A percentile compares a stretch with the other conserved stretches of the same genome.
These are phyloP conservation scores for Panagrolaimus sp. DNA, from an alignment of 1,140 invertebrate species.

Conservation along the genomic window DNA sequence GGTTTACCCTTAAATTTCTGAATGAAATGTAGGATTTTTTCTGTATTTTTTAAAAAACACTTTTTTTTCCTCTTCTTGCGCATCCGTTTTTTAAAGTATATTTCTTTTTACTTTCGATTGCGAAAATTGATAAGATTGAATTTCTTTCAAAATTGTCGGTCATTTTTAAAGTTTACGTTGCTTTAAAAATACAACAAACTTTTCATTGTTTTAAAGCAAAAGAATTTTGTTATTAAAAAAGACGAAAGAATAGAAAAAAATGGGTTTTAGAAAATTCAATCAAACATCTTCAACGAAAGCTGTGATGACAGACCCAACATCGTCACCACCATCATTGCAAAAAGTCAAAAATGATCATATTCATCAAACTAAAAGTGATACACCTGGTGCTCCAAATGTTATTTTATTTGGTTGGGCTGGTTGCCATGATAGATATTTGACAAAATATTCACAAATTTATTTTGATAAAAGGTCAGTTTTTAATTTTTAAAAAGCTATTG, in stretches of 20 bases:
- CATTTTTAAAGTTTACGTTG: background rate
- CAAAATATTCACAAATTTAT: slow-evolving; percentile 73
- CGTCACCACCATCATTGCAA: background rate
- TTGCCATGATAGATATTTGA: slow-evolving; percentile 70
- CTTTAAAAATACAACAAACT: no score
- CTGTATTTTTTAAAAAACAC: background rate
- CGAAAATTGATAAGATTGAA: background rate
- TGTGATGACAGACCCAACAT: no score
- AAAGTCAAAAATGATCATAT: background rate
- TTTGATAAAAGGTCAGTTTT: slow-evolving; percentile 59
- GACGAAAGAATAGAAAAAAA: no score
- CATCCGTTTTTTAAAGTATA: background rate
- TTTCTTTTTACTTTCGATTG: background rate
- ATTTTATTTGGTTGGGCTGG: slow-evolving; percentile 73
- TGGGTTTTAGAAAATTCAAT: background rate
- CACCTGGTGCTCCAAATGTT: slow-evolving; percentile 63
- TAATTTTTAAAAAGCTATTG: background rate
- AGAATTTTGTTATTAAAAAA: no score
- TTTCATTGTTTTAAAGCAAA: no score
- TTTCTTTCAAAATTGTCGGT: background rate
- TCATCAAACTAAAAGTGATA: background rate
- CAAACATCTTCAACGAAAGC: background rate
- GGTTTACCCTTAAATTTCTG: background rate
- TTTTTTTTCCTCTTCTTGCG: background rate
- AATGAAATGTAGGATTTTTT: background rate